Evolutionary conservation across 2,888 invertebrate species (phyloP).

Genomic region (Dicroscelio sp.): DNA sequence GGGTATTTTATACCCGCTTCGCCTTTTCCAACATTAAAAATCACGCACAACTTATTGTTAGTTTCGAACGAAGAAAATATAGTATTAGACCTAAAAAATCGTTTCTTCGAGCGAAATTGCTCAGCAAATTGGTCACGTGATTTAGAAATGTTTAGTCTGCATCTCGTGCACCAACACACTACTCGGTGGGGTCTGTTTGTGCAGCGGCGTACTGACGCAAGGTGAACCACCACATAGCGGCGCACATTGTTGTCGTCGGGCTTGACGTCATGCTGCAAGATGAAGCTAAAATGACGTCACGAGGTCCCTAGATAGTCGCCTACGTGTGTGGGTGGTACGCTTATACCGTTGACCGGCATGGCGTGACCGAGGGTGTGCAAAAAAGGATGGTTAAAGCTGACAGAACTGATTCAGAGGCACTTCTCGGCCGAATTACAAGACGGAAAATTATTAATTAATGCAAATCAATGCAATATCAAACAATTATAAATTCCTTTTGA

Average conservation of each 20-base stretch:
- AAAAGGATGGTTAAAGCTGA: constrained; percentile 61
- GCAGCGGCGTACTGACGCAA: constrained; percentile 56
- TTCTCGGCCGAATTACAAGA: no score
- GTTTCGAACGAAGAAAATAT: no score
- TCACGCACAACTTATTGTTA: no score
- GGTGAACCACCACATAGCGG: constrained; percentile 67
- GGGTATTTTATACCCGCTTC: no score
- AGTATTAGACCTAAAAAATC: constrained; percentile 3
- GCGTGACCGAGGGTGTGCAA: constrained; percentile 49
- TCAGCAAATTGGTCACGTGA: constrained; percentile 12
- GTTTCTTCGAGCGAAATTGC: not conserved
- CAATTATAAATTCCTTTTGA: no score
- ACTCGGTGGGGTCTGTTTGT: constrained; percentile 29
- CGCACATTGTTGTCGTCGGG: constrained; percentile 84
- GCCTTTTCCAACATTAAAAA: no score
- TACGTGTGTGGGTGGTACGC: constrained; percentile 45
- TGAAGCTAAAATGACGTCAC: constrained; percentile 92
- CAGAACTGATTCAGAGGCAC: no score
- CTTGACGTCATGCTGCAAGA: constrained; percentile 92
- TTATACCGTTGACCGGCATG: constrained; percentile 53
- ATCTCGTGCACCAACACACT: constrained; percentile 46
- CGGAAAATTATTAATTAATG: no score
- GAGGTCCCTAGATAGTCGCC: constrained; percentile 76
- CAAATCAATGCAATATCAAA: no score
- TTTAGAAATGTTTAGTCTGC: constrained; percentile 48